These are phyloP conservation scores for Spongilla lacustris DNA, from an alignment of 37 sponge, comb jelly and placozoan species.

Conservation along the genomic window DNA sequence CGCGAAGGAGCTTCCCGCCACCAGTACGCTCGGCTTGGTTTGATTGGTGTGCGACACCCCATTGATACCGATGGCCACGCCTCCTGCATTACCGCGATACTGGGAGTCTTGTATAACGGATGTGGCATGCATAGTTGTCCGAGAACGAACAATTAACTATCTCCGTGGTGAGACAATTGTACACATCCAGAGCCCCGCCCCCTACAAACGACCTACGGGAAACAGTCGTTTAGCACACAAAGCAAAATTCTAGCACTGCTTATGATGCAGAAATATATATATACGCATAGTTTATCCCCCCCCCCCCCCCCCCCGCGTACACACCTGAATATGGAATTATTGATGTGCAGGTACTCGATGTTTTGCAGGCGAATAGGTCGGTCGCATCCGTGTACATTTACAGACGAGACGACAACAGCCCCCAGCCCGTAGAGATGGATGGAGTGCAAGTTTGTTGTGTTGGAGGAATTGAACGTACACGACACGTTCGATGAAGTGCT, in stretches of 20 bases:
- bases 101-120: not conserved
- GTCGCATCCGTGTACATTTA: too few relatives aligned
- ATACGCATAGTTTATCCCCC: too few relatives aligned
- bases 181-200: conserved; percentile 9
- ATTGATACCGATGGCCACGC: conserved; percentile 8
- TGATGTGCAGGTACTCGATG: not conserved
- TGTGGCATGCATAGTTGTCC: conserved; percentile 5
- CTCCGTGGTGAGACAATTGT: not conserved
- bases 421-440: not conserved
- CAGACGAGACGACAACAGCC: too few relatives aligned
- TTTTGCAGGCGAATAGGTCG: not conserved
- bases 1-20: conserved; percentile 16
- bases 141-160: conserved; percentile 1
- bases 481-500: too few relatives aligned
- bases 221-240: too few relatives aligned
- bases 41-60: not conserved
- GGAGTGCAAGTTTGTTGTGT: not conserved
- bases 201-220: conserved; percentile 1
- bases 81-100: conserved; percentile 19
- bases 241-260: too few relatives aligned
- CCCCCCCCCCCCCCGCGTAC: not conserved
- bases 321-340: not conserved
- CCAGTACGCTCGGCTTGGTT: not conserved
- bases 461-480: too few relatives aligned
- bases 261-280: too few relatives aligned